Evolutionary conservation across 92 coral and sea anemone species (phyloP), one percentile per base, ranked within the genome.

Genomic region (Isaurus tuberculatus): DNA sequence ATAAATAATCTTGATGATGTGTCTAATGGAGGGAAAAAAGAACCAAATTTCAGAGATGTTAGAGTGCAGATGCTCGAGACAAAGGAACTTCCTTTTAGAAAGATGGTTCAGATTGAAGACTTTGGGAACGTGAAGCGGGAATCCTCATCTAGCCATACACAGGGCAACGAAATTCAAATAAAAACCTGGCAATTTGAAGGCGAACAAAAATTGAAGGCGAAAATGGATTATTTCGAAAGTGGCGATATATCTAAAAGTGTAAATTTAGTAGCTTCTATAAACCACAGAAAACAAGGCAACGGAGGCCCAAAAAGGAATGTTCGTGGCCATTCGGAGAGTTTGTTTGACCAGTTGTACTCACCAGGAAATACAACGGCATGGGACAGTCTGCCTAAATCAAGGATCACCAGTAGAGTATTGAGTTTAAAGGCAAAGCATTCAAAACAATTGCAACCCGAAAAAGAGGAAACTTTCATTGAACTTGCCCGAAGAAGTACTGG

Each of bases 31-130:
- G 14, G 29, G 69, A 26, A 28, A 27, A 72, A 30, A 34, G 65
- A 55, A 5, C 71, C 79, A 25, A 46, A 4, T 68, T 88, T 88
- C 30, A 75, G 30, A 26, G 58, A 85, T 46, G 83, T 74, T 29
- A 53, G 55, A 5, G 63, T 44, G 34, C 55, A 69, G 17, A 73
- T 60, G 65, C 14, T 65, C 20, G 22, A 80, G 42, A 71, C 51
- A 3, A 34, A 27, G 14, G 53, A 57, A 77, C 36, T 33, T 19
- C 79, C 42, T 42, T 33, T 48, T 23, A 19, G 44, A 19, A 61
- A 51, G 13, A 4, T 8, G 49, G 33, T 75, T 20, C 64, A 55
- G 42, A 49, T 43, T 33, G 43, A 9, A 33, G 51, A 68, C 49
- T 32, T 42, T 25, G 74, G 20, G 29, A 27, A 65, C 26, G 23